Conservation (phyloP, 2,797 vertebrate species). For the Phalloptychus januarius region DNA sequence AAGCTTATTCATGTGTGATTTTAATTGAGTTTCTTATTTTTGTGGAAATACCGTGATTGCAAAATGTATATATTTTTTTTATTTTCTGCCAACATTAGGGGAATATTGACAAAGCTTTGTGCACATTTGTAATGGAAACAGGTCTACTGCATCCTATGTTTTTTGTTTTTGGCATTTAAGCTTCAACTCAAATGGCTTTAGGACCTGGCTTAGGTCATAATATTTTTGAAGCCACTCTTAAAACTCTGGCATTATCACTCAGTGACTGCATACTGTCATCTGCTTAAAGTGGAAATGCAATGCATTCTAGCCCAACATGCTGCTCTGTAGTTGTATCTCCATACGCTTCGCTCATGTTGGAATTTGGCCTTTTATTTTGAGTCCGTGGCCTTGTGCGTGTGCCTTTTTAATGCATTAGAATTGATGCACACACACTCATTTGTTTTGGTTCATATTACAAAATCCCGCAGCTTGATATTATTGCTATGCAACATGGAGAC, state of each 20-base stretch:
- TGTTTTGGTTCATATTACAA: slow-evolving; percentile 56
- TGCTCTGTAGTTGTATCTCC: too few relatives aligned
- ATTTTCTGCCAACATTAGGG: too few relatives aligned
- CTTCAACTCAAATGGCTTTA: not conserved
- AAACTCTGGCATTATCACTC: not conserved
- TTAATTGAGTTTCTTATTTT: too few relatives aligned
- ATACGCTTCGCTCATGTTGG: too few relatives aligned
- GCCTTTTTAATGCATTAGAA: not conserved
- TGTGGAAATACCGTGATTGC: too few relatives aligned
- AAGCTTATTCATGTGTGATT: too few relatives aligned
- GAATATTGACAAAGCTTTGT: too few relatives aligned
- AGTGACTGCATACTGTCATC: not conserved
- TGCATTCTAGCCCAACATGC: too few relatives aligned
- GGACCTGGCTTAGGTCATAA: too few relatives aligned
- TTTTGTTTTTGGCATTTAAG: not conserved
- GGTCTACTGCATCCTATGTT: not conserved
- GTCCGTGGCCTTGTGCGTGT: not conserved
- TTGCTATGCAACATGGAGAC: slow-evolving; percentile 55
- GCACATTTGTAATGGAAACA: too few relatives aligned
- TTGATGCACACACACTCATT: slow-evolving; percentile 19
- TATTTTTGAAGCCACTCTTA: not conserved
- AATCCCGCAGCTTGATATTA: slow-evolving; percentile 59
- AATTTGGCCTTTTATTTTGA: not conserved
- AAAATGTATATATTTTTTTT: too few relatives aligned
- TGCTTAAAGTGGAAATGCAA: not conserved